Conservation (phyloP, 2,113 vertebrate species). For the Plectropomus leopardus region DNA sequence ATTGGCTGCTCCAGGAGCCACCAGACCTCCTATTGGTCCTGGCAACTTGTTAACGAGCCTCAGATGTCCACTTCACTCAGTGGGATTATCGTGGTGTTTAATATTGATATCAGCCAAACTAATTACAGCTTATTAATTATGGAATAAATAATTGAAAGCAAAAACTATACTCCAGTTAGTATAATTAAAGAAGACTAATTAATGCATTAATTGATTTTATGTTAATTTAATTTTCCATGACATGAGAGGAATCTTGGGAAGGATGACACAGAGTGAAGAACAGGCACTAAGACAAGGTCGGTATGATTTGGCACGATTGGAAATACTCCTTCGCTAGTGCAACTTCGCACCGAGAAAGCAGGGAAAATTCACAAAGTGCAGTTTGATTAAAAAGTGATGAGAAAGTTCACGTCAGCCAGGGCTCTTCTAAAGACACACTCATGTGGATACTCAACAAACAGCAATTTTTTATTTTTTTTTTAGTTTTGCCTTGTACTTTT, state of each 20-base stretch:
- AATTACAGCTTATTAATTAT: conserved; percentile 87
- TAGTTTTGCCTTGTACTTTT: conserved; percentile 39
- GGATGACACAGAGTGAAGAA: conserved; percentile 47
- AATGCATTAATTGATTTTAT: conserved; percentile 88
- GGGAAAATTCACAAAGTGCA: background rate
- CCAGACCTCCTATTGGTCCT: conserved; percentile 48
- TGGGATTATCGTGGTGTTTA: conserved; percentile 68
- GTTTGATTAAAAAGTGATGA: conserved; percentile 49
- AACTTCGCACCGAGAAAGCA: background rate
- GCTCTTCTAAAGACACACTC: conserved; percentile 36
- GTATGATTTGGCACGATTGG: conserved; percentile 35
- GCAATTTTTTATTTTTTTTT: background rate
- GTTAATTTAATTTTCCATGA: conserved; percentile 85
- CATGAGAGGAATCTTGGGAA: conserved; percentile 77
- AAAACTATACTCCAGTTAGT: conserved; percentile 80
- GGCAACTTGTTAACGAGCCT: conserved; percentile 54
- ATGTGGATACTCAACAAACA: conserved; percentile 27
- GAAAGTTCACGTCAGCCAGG: conserved; percentile 34
- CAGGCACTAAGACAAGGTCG: conserved; percentile 68
- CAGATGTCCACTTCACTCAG: conserved; percentile 66
- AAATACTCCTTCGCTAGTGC: background rate
- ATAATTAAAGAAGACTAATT: conserved; percentile 88
- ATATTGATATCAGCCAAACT: conserved; percentile 78
- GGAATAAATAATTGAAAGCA: conserved; percentile 84
- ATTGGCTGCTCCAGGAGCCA: conserved; percentile 53